Base-by-base conservation (phyloP, 2,113 vertebrate genomes). In the Panthera uncia region DNA sequence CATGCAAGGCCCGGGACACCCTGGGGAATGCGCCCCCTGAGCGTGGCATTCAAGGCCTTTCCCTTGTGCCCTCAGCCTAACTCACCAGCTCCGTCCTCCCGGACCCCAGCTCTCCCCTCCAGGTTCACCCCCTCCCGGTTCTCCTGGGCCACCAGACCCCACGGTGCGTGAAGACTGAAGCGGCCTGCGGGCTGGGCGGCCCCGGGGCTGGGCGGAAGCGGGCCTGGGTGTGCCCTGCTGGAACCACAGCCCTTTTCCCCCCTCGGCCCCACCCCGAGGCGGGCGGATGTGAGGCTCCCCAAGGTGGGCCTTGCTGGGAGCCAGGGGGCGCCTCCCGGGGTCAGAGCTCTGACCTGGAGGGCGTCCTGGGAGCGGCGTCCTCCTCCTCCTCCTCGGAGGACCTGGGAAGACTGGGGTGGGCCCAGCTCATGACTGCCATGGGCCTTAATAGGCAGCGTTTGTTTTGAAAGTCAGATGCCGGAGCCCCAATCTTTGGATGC, bases 31-130 rank as follows among this genome's bases (percentile, higher is more conserved):
- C 0, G 14, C 5, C 36, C 12, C 15, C 82, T 57, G 81, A 50
- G 19, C 0, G 21, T 0, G 0, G 14, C 45, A 6, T 68, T 66
- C 0, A 2, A 73, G 25, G 11, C 29, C 15, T 33, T 13, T n/a
- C 7, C 0, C 1, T 16, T 1, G 1, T 33, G 13, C 4, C 31
- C 27, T 45, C 41, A 21, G 91, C 11, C 18, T 41, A 11, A 31
- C 25, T 45, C 69, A 7, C 31, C 6, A 12, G 36, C 55, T 36
- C 48, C 50, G 0, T n/a, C 38, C 25, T 82, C 25, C 80, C n/a
- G 0, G 11, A 23, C 27, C n/a, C 71, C 36, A 55, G 61, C 3
- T 0, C 2, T 50, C 8, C 10, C 41, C 31, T 95, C 63, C 38
- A 29, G n/a, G 23, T 18, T 23, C 1, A 6, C 13, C 33, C 6